A percentile compares a stretch with the other conserved stretches of the same genome.
phyloP scores from a whole-genome alignment of 1,140 invertebrate species.

The Paralvinella palmiformis region DNA sequence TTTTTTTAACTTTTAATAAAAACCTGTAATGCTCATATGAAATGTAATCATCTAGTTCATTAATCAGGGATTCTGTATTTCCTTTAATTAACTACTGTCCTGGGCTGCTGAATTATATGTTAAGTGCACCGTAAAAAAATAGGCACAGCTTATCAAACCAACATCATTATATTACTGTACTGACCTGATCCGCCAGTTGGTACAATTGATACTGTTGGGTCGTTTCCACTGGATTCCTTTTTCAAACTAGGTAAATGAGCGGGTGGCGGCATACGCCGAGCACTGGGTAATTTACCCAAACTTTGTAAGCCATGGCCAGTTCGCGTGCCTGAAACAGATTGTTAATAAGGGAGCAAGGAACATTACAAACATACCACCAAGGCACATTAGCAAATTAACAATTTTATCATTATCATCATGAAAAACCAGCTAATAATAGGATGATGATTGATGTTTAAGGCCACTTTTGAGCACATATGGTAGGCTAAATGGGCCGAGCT shows the following conservation, averaged over 20 bases:
- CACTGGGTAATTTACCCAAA: constrained; percentile 93
- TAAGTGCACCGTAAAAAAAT: too few species aligned
- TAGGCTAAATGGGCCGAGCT: not conserved
- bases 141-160: too few species aligned
- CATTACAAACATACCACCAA: not conserved
- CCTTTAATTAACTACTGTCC: too few species aligned
- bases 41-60: too few species aligned
- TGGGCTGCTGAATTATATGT: too few species aligned
- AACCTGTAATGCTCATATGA: too few species aligned
- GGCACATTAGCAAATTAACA: not conserved
- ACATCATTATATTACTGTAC: too few species aligned
- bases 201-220: constrained; percentile 67
- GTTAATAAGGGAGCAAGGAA: not conserved
- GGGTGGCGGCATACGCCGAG: constrained; percentile 79
- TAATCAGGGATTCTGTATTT: too few species aligned
- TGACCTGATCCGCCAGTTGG: constrained; percentile 61
- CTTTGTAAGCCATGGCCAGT: constrained; percentile 98
- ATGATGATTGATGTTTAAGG: not conserved
- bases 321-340: constrained; percentile 46
- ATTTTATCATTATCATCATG: not conserved
- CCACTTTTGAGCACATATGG: not conserved
- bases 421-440: not conserved
- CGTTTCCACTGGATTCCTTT: constrained; percentile 77
- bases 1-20: too few species aligned
- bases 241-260: constrained; percentile 95